Evolutionary conservation across 2,113 vertebrate genomes (phyloP).

Genomic region (Microcebus ravelobensis): DNA sequence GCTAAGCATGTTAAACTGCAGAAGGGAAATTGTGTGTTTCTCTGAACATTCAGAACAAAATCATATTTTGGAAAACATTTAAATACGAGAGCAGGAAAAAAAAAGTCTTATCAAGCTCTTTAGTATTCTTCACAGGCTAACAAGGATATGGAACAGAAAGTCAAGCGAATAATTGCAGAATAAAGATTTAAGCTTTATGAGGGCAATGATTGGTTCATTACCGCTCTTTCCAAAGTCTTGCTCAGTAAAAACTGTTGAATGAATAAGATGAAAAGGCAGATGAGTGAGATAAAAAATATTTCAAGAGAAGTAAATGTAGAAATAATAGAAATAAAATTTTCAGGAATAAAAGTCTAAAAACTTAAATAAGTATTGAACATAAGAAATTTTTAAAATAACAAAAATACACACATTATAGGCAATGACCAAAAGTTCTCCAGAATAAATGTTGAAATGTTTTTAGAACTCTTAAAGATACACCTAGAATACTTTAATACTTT

Average conservation of each 20-base stretch:
- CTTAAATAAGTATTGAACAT: neutral
- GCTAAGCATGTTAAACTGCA: neutral
- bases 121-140: neutral
- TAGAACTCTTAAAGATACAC: neutral
- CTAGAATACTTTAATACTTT: neutral
- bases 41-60: neutral
- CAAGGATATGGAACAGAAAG: neutral
- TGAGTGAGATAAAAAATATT: too few species aligned
- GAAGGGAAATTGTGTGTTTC: neutral
- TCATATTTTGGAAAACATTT: neutral
- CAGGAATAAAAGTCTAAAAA: neutral
- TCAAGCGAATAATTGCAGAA: neutral
- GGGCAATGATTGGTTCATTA: neutral
- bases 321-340: neutral
- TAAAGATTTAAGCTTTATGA: neutral
- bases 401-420: neutral
- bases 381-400: neutral
- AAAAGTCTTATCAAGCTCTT: neutral
- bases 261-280: neutral
- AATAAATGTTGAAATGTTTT: neutral
- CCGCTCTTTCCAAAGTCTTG: neutral
- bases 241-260: neutral
- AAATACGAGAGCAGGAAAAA: neutral
- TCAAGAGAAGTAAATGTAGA: neutral
- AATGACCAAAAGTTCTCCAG: neutral